Evolutionary conservation across 2,888 invertebrate species (phyloP).

Genomic region (Corbicula japonica): DNA sequence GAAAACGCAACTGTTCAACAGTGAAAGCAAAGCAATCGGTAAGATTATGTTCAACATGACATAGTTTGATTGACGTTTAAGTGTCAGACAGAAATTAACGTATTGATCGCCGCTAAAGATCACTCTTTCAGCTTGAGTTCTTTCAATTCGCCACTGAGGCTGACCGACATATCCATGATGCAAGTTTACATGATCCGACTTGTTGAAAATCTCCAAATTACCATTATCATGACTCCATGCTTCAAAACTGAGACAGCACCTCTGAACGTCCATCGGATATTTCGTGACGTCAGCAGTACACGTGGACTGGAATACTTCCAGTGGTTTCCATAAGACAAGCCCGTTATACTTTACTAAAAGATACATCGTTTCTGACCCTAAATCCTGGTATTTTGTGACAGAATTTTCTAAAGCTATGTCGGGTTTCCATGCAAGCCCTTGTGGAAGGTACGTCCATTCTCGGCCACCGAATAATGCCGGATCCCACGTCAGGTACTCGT

Average conservation of each 20-base stretch:
- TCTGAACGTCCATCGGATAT: slow-evolving; percentile 55
- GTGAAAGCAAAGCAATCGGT: slow-evolving; percentile 36
- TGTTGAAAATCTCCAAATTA: neutral
- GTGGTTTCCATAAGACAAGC: slow-evolving; percentile 46
- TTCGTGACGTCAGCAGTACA: slow-evolving; percentile 46
- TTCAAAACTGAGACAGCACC: slow-evolving; percentile 52
- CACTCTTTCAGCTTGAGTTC: slow-evolving; percentile 7
- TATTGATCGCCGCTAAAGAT: slow-evolving; percentile 21
- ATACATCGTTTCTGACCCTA: slow-evolving; percentile 27
- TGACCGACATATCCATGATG: slow-evolving; percentile 32
- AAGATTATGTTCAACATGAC: slow-evolving; percentile 50
- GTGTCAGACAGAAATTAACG: slow-evolving; percentile 34
- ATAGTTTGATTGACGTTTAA: slow-evolving; percentile 41
- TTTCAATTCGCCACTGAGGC: slow-evolving; percentile 29
- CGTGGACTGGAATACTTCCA: slow-evolving; percentile 43
- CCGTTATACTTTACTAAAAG: slow-evolving; percentile 21
- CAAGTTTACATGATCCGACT: neutral
- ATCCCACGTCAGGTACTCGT: slow-evolving; percentile 51
- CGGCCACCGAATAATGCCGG: slow-evolving; percentile 22
- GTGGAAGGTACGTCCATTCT: slow-evolving; percentile 22
- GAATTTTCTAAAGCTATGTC: slow-evolving; percentile 44
- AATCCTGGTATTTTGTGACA: slow-evolving; percentile 27
- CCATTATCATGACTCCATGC: slow-evolving; percentile 17
- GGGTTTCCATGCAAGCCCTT: slow-evolving; percentile 43
- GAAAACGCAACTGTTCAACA: slow-evolving; percentile 49